Percentiles rank a stretch among this genome's conserved stretches.
Evolutionary conservation across 2,113 vertebrate species (phyloP).

Genomic region (Tychaedon coryphoeus): DNA sequence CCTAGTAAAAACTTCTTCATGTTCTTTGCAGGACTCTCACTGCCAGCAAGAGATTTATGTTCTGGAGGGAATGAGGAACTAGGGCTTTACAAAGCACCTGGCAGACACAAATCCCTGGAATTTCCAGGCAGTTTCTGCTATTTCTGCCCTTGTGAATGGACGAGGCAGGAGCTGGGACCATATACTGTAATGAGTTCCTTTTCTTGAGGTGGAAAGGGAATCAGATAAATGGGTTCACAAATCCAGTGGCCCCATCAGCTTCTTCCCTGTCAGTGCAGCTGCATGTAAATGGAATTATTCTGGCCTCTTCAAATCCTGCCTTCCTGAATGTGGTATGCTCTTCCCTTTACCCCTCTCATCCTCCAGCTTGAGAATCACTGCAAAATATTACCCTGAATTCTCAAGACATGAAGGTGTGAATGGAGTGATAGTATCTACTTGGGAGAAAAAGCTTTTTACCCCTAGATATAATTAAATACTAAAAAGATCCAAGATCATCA

Average conservation of each 20-base stretch:
- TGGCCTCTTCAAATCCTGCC: not conserved
- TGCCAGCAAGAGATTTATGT: not conserved
- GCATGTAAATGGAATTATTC: not conserved
- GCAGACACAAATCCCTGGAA: not conserved
- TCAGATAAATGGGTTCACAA: not conserved
- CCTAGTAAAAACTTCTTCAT: not conserved
- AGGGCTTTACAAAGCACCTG: not conserved
- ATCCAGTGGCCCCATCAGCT: not conserved
- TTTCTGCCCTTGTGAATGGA: not conserved
- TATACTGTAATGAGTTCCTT: not conserved
- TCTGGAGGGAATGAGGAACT: not conserved
- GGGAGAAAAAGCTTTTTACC: not conserved
- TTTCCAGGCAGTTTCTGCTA: not conserved
- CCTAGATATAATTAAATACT: not conserved
- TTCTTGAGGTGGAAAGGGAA: not conserved
- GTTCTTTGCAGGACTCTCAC: not conserved
- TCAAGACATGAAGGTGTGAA: not conserved
- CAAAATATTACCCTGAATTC: not conserved
- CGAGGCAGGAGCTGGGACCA: not conserved
- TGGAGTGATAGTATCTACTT: not conserved
- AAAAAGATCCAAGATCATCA: not conserved
- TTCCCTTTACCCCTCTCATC: not conserved
- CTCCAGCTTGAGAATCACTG: not conserved
- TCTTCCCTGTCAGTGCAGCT: not conserved
- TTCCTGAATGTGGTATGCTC: not conserved